These are phyloP conservation scores for Platichthys flesus DNA, from an alignment of 2,113 vertebrate species.

Conservation along the genomic window DNA sequence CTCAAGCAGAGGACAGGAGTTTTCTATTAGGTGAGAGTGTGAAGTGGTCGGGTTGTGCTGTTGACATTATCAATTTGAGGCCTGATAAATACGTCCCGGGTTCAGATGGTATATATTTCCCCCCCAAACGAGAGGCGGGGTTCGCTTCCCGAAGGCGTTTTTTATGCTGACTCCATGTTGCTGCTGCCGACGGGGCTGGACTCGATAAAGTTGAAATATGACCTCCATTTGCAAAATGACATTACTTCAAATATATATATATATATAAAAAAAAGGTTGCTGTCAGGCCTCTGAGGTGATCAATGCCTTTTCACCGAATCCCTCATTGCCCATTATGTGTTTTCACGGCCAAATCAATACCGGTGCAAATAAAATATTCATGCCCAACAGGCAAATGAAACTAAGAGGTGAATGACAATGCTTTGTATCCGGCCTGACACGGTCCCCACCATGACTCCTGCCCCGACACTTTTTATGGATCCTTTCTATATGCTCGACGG, in stretches of 20 bases:
- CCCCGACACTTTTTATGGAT: neutral
- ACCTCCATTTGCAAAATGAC: conserved; percentile 71
- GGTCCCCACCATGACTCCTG: neutral
- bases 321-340: conserved; percentile 57
- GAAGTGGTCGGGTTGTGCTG: conserved; percentile 42
- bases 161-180: conserved; percentile 71
- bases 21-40: conserved; percentile 46
- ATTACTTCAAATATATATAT: conserved; percentile 61
- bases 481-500: neutral
- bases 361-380: conserved; percentile 41
- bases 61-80: conserved; percentile 78
- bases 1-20: conserved; percentile 50
- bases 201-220: conserved; percentile 77
- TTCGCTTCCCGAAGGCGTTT: conserved; percentile 58
- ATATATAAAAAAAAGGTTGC: conserved; percentile 21
- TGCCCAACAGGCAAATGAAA: conserved; percentile 44
- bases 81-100: conserved; percentile 72
- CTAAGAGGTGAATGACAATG: conserved; percentile 22
- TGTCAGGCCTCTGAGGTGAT: conserved; percentile 69
- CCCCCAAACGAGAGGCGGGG: conserved; percentile 57
- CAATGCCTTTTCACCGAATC: conserved; percentile 63
- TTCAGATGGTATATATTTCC: conserved; percentile 62
- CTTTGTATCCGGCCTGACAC: conserved; percentile 23
- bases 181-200: conserved; percentile 44
- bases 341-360: conserved; percentile 70